Base-by-base conservation (phyloP, 37 sponge, comb jelly and placozoan genomes). In the Aplysina aerophoba region DNA sequence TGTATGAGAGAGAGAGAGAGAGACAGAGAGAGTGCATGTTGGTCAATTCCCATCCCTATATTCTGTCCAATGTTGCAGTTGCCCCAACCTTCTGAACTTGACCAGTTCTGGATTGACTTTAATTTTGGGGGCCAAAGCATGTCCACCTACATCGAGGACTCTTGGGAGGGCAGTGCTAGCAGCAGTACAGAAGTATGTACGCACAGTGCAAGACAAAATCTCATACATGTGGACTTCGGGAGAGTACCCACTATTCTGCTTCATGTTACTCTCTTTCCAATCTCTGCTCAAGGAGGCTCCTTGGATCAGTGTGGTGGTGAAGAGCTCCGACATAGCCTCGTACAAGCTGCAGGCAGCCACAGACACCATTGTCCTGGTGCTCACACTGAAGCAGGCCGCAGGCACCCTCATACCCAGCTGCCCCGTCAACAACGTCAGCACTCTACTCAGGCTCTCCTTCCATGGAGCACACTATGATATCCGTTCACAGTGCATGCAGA, bases 101-200 rank as follows among this genome's bases (percentile, higher is more conserved):
- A 75, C 37, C 38, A 75, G 12, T 75, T 75, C 25, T 75, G 78
- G 78, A 11, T 75, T 75, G 78, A 75, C 22, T 75, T 75, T 24
- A 75, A 75, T 21, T 75, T 50, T 75, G 25, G 25, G 19, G 40
- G 78, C 78, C 37, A 75, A 19, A 36, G 38, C 38, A 31, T 75
- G 44, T 75, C 78, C 21, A 22, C 53, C 1, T 75, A 75, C 38
- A 44, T 75, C 2, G 78, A 75, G 20, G 78, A 75, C 17, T 30
- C 71, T 41, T 44, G 50, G 50, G 50, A 44, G 8, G 50, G 50
- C 50, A 44, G 50, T 8, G 8, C 50, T 44, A 8, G 50, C 50
- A 44, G 50, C 50, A 44, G 50, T 44, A n/a, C n/a, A n/a, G 50
- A 44, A 44, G 50, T 44, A 44, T 8, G 50, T 44, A 8, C 50